Conservation (phyloP, 1,140 invertebrate species). For the Megalopta genalis region DNA sequence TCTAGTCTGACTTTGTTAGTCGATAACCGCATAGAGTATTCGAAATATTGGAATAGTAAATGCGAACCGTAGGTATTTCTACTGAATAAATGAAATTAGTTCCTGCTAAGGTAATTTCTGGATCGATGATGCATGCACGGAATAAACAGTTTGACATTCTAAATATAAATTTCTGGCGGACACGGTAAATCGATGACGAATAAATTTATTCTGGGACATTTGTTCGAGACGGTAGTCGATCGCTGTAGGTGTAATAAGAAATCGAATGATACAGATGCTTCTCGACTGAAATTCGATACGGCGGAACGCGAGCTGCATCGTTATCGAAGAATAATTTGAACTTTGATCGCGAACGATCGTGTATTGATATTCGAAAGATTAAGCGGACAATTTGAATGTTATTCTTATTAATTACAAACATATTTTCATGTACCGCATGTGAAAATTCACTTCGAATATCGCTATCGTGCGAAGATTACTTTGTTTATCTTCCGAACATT, state of each 20-base stretch:
- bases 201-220: constrained; percentile 18
- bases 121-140: background rate
- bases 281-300: background rate
- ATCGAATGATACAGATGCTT: constrained; percentile 2
- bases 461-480: too few species aligned
- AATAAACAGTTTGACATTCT: background rate
- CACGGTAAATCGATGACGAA: constrained; percentile 13
- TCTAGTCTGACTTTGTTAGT: too few species aligned
- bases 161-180: constrained; percentile 1
- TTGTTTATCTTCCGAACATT: too few species aligned
- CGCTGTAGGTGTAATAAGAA: background rate
- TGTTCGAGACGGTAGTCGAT: background rate
- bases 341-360: background rate
- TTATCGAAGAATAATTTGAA: constrained; percentile 2
- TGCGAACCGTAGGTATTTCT: too few species aligned
- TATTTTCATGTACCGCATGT: too few species aligned
- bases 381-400: too few species aligned
- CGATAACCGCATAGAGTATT: background rate
- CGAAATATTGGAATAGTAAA: background rate
- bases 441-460: background rate
- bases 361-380: too few species aligned
- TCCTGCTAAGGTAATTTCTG: background rate
- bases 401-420: too few species aligned
- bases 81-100: background rate
- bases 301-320: background rate